Conservation (phyloP, 2,888 invertebrate species). For the Pseudococcus viburni region DNA sequence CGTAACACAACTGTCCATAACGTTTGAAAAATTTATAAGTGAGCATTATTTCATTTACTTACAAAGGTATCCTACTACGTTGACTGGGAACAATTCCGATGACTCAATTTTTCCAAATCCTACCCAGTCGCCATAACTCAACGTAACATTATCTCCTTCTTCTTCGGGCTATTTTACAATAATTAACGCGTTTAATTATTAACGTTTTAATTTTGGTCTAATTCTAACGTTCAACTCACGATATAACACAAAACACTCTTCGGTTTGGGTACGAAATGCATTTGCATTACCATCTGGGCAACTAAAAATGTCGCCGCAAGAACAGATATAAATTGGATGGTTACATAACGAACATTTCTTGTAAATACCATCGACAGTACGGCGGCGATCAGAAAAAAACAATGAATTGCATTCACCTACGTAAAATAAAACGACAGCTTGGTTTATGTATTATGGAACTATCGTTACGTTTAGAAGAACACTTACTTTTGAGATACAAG, state of each 20-base stretch:
- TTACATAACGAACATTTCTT: constrained; percentile 78
- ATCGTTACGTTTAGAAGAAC: neutral
- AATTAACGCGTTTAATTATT: too few species aligned
- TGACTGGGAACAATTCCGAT: constrained; percentile 75
- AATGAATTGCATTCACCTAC: constrained; percentile 89
- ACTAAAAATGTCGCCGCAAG: constrained; percentile 87
- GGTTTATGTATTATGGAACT: neutral
- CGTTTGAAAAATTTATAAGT: too few species aligned
- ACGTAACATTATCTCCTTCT: neutral
- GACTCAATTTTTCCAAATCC: constrained; percentile 81
- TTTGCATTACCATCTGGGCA: constrained; percentile 96
- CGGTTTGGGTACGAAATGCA: constrained; percentile 84
- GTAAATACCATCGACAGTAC: constrained; percentile 82
- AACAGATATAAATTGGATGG: constrained; percentile 85
- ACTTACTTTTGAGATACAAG: constrained; percentile 48
- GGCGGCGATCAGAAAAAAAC: constrained; percentile 83
- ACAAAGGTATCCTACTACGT: constrained; percentile 86
- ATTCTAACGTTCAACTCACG: neutral
- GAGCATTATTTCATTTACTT: constrained; percentile 65
- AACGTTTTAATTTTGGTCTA: too few species aligned
- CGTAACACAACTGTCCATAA: neutral
- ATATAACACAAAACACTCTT: constrained; percentile 82
- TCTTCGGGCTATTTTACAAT: neutral
- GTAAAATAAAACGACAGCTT: constrained; percentile 67
- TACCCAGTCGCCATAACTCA: constrained; percentile 86